Conservation (phyloP, 2,113 vertebrate species). For the Macroglossus sobrinus region DNA sequence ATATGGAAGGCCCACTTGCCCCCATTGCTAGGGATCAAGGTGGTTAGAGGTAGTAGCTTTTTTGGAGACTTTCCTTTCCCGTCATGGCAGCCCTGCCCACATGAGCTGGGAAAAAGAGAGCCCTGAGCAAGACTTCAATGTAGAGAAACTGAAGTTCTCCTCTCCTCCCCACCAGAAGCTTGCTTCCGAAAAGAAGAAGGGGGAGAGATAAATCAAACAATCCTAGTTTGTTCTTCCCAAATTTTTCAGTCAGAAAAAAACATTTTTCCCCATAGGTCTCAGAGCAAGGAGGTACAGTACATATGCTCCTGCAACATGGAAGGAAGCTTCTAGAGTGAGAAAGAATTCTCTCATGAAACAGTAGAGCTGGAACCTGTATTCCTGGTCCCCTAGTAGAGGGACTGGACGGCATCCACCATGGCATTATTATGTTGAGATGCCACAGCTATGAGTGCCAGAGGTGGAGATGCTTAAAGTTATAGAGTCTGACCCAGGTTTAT, state of each 20-base stretch:
- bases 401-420: not conserved
- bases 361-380: not conserved
- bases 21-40: not conserved
- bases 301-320: not conserved
- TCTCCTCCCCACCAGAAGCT: not conserved
- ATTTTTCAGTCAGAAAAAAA: not conserved
- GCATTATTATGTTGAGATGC: not conserved
- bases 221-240: not conserved
- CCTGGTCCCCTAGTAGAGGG: not conserved
- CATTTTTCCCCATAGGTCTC: not conserved
- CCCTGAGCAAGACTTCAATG: not conserved
- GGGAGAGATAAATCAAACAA: not conserved
- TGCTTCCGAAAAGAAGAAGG: not conserved
- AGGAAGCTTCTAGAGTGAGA: not conserved
- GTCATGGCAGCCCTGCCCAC: not conserved
- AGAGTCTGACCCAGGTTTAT: not conserved
- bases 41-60: not conserved
- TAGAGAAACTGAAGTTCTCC: not conserved
- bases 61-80: not conserved
- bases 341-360: not conserved
- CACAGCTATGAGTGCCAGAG: not conserved
- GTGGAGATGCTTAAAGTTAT: not conserved
- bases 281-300: not conserved
- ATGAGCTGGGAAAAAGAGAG: not conserved
- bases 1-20: not conserved